Base-by-base conservation (phyloP, 2,113 vertebrate species). In the Poecile atricapillus region DNA sequence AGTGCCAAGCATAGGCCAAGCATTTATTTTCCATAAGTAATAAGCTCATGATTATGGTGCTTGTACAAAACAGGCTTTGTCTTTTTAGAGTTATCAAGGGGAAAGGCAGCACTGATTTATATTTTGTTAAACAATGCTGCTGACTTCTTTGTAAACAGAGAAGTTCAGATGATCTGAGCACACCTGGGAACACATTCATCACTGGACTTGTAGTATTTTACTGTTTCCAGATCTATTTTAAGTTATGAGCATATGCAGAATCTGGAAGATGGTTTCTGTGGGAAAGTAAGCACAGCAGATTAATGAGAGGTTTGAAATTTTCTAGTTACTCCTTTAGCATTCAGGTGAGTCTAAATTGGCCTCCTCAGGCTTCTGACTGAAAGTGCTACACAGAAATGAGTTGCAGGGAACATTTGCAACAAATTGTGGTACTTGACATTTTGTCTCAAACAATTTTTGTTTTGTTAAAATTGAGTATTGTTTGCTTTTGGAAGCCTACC, bases 81-180 rank as follows among this genome's bases (percentile, higher is more conserved):
- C 71, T 84, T 95, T 91, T 96, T 70, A 93, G 77, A 89, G 31
- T 71, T 94, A 56, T 41, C 58, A 84, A 90, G 78, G 80, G 69
- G 52, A 94, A 95, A 93, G 27, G 49, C 53, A 95, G 53, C 27
- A 67, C 27, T 77, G 56, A 90, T 94, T 94, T 82, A 47, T 81
- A 52, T 90, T 70, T 85, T 74, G 20, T 67, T 83, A 87, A 94
- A 77, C 56, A 95, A 43, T 75, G 37, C 10, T 84, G 37, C 49
- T 90, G 90, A 64, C 28, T 89, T 58, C 74, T 96, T 94, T 97
- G 88, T 88, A 96, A 97, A 94, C 56, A 96, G 49, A 95, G 95
- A 94, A 47, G 63, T 71, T 87, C 83, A 79, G 93, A 49, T 87
- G 59, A 62, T 93, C 59, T 73, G 94, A 76, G 87, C 90, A 87